Base-by-base conservation (phyloP, 2,888 invertebrate species). In the Cantharis rufa region DNA sequence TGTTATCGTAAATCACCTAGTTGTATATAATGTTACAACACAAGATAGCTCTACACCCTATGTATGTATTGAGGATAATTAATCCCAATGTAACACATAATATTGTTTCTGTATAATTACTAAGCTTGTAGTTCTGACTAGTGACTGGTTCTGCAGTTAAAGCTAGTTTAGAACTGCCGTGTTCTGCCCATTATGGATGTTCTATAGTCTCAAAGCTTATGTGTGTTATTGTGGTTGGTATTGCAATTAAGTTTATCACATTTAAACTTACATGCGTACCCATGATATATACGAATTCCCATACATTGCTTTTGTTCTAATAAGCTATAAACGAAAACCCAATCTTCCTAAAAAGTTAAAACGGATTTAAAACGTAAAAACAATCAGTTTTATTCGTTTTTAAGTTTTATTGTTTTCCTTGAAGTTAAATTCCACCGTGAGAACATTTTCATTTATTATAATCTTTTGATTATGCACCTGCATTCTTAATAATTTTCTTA, bases 71-170 rank as follows among this genome's bases (percentile, higher is more conserved):
- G 84, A 84, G 86, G 85, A 87, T 88, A 88, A 88, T 87, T 87
- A 88, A 88, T 88, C 87, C 86, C 84, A 83, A 83, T 86, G 87
- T 87, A 84, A 86, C 86, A 86, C 87, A 86, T 87, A 87, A 88
- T 88, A 88, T 87, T 86, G 87, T 88, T 87, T 87, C 87, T 84
- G 86, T 86, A 88, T 88, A 88, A 88, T 88, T 88, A 87, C 87
- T 84, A 84, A 84, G 84, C 87, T 82, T 87, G 87, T 87, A 86
- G 84, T 84, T 85, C 83, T 85, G 86, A 84, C 84, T 85, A 84
- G 83, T 85, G 84, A 84, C 84, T 85, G 82, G 82, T 82, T 82
- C 80, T 85, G 81, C 82, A 84, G 84, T 83, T 82, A 78, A 77
- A 81, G 76, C 80, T 80, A 80, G 80, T 81, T 82, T 82, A 82